Conservation (phyloP, 92 coral and sea anemone genomes). For the Muricea muricata region DNA sequence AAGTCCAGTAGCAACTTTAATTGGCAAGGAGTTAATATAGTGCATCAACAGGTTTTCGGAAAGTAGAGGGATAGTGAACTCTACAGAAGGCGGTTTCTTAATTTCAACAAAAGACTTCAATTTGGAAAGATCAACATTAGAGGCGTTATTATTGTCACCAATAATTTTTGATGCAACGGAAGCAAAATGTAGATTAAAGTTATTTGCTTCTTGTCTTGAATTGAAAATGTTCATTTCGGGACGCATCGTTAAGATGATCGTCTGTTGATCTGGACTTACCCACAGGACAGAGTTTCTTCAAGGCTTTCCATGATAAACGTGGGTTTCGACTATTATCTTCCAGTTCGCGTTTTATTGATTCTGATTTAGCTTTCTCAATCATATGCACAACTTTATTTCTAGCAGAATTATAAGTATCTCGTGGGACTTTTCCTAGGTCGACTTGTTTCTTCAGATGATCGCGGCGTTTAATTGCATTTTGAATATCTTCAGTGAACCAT, state of each 20-base stretch:
- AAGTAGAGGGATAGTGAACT: slow-evolving; percentile 54
- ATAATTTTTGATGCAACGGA: slow-evolving; percentile 51
- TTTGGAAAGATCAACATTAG: slow-evolving; percentile 51
- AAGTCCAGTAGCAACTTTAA: slow-evolving; percentile 49
- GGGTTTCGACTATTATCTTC: too few relatives aligned
- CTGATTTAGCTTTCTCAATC: slow-evolving; percentile 53
- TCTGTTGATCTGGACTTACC: too few relatives aligned
- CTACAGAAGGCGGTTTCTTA: slow-evolving; percentile 36
- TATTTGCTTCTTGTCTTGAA: slow-evolving; percentile 36
- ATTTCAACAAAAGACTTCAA: slow-evolving; percentile 39
- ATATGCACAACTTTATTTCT: slow-evolving; percentile 62
- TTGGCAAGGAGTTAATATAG: slow-evolving; percentile 18
- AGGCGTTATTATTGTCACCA: slow-evolving; percentile 24
- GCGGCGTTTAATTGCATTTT: slow-evolving; percentile 33
- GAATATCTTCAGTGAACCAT: slow-evolving; percentile 50
- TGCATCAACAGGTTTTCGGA: slow-evolving; percentile 37
- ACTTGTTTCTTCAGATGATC: slow-evolving; percentile 50
- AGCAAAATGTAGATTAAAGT: slow-evolving; percentile 47
- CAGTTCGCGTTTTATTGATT: slow-evolving; percentile 18
- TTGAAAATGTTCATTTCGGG: slow-evolving; percentile 36
- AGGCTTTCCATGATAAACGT: too few relatives aligned
- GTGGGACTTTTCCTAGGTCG: slow-evolving; percentile 47
- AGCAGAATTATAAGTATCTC: slow-evolving; percentile 47
- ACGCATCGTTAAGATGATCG: too few relatives aligned
- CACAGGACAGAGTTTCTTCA: too few relatives aligned